These are phyloP conservation scores for Phenganax stokvisi DNA, from an alignment of 92 coral and sea anemone species.

Conservation along the genomic window DNA sequence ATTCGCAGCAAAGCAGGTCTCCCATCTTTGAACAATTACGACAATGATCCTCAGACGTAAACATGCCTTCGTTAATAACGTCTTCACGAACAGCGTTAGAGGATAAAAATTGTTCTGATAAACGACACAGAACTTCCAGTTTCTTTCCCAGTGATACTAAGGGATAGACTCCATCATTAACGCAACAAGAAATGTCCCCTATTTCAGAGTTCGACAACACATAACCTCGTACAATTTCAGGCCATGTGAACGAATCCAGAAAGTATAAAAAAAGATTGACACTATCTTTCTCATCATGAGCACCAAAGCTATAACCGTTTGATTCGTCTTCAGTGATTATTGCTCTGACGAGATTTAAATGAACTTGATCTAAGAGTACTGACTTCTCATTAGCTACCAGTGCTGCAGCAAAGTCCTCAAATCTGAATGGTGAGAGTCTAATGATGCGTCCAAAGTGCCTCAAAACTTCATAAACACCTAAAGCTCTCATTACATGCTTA, in stretches of 20 bases:
- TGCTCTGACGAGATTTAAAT: conserved; percentile 74
- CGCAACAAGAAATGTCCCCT: conserved; percentile 56
- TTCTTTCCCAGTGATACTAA: conserved; percentile 68
- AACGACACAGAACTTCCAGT: conserved; percentile 69
- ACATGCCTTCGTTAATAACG: conserved; percentile 88
- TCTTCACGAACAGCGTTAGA: conserved; percentile 92
- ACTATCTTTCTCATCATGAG: conserved; percentile 96
- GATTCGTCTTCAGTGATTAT: conserved; percentile 92
- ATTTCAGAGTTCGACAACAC: conserved; percentile 77
- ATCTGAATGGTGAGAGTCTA: conserved; percentile 83
- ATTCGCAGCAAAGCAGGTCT: conserved; percentile 94
- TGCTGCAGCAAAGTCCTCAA: conserved; percentile 91
- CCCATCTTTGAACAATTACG: conserved; percentile 96
- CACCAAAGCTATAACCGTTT: conserved; percentile 81
- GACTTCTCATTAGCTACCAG: conserved; percentile 70
- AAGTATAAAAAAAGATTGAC: conserved; percentile 74
- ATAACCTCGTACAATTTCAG: conserved; percentile 81
- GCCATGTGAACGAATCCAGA: conserved; percentile 93
- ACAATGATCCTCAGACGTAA: conserved; percentile 95
- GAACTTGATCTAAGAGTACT: conserved; percentile 76
- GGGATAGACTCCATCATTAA: conserved; percentile 65
- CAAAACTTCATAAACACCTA: conserved; percentile 85
- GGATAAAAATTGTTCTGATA: conserved; percentile 85
- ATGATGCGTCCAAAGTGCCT: conserved; percentile 84
- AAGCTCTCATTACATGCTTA: conserved; percentile 67